Evolutionary conservation across 2,888 invertebrate genomes (phyloP).

Genomic region (Drosophila paranaensis): DNA sequence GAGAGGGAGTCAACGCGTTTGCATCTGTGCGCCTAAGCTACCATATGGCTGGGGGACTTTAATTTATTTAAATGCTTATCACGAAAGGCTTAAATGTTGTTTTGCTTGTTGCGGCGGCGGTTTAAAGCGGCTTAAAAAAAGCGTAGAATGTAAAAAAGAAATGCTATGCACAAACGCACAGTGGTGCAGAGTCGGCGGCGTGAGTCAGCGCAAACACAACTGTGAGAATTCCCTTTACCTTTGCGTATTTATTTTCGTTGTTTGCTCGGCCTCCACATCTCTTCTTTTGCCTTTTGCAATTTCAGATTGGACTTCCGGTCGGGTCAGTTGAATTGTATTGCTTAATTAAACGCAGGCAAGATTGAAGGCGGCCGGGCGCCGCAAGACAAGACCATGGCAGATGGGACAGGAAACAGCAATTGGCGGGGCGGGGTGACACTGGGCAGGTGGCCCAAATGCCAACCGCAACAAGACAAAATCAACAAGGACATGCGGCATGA

Average conservation of each 20-base stretch:
- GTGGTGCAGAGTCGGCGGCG: conserved; percentile 3
- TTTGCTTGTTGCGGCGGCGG: conserved; percentile 76
- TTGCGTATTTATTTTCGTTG: conserved; percentile 19
- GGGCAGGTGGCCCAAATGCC: conserved; percentile 43
- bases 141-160: not conserved
- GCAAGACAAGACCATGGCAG: conserved; percentile 56
- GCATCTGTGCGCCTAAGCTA: conserved; percentile 38
- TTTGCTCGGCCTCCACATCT: conserved; percentile 15
- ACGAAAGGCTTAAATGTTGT: conserved; percentile 80
- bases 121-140: conserved; percentile 73
- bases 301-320: conserved; percentile 38
- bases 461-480: conserved; percentile 66
- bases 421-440: not conserved
- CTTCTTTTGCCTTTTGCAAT: conserved; percentile 16
- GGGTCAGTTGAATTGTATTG: conserved; percentile 46
- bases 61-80: conserved; percentile 82
- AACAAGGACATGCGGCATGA: conserved; percentile 50
- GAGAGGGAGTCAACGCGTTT: conserved; percentile 17
- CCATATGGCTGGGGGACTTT: conserved; percentile 60
- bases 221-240: conserved; percentile 22
- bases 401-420: conserved; percentile 33
- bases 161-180: conserved; percentile 41
- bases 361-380: conserved; percentile 31
- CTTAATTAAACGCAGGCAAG: conserved; percentile 60
- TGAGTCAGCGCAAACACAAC: conserved; percentile 7